Evolutionary conservation across 2,888 invertebrate genomes (phyloP).

Genomic region (Tridacna crocea): DNA sequence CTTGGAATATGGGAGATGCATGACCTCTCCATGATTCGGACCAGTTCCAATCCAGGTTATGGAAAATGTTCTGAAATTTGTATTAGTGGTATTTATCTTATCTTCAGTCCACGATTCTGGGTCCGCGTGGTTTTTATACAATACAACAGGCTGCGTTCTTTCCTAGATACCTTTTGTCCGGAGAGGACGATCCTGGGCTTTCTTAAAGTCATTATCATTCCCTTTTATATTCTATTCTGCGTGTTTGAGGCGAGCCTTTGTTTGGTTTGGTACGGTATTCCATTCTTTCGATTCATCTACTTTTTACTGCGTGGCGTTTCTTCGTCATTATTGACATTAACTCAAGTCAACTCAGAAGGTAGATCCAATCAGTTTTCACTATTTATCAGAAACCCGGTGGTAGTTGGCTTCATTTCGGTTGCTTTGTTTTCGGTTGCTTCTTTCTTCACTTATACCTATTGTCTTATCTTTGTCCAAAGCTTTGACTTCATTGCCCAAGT

Average conservation of each 20-base stretch:
- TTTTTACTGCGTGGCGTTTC: slow-evolving; percentile 38
- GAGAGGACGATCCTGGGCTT: neutral
- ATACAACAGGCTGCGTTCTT: neutral
- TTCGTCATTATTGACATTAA: slow-evolving; percentile 9
- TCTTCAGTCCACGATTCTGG: slow-evolving; percentile 46
- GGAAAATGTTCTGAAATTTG: slow-evolving; percentile 26
- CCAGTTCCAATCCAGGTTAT: slow-evolving; percentile 34
- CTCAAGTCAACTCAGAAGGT: neutral
- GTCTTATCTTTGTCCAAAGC: slow-evolving; percentile 46
- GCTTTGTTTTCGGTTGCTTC: slow-evolving; percentile 15
- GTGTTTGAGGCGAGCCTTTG: slow-evolving; percentile 35
- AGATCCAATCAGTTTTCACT: neutral
- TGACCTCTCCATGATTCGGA: slow-evolving; percentile 23
- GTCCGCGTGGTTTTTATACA: slow-evolving; percentile 33
- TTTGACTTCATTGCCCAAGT: slow-evolving; percentile 46
- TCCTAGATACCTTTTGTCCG: neutral
- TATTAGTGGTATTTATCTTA: slow-evolving; percentile 42
- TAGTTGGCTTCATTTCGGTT: neutral
- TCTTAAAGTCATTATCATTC: neutral
- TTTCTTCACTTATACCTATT: slow-evolving; percentile 30
- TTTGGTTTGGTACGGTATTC: slow-evolving; percentile 33
- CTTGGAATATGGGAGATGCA: slow-evolving; percentile 32
- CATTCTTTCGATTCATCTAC: slow-evolving; percentile 29
- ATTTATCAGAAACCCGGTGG: slow-evolving; percentile 19
- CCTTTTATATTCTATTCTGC: slow-evolving; percentile 35